Evolutionary conservation across 2,797 vertebrate species (phyloP).

Genomic region (Euthynnus affinis): DNA sequence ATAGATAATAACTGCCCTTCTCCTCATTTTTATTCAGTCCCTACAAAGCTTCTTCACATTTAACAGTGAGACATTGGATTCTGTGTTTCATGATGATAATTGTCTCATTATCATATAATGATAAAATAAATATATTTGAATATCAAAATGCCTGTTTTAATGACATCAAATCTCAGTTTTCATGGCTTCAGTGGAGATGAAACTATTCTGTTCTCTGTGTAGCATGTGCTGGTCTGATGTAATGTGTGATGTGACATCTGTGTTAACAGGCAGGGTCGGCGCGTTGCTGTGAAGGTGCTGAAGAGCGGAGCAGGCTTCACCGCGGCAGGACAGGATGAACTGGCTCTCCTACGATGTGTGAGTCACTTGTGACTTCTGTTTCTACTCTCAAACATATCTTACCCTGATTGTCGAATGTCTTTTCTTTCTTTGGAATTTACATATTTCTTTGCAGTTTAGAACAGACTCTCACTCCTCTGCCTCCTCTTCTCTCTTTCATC

Average conservation of each 20-base stretch:
- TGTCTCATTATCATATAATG: background rate
- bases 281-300: slow-evolving; percentile 90
- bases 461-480: background rate
- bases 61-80: background rate
- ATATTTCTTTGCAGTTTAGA: background rate
- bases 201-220: background rate
- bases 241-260: background rate
- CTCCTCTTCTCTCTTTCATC: slow-evolving; percentile 27
- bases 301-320: slow-evolving; percentile 87
- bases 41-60: too few relatives aligned
- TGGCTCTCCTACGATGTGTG: slow-evolving; percentile 87
- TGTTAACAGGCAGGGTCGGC: slow-evolving; percentile 73
- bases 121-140: too few relatives aligned
- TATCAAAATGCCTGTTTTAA: background rate
- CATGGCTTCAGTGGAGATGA: background rate
- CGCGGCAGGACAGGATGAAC: slow-evolving; percentile 88
- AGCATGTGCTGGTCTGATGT: slow-evolving; percentile 3
- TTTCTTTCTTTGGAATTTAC: background rate
- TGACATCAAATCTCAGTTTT: background rate
- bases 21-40: background rate
- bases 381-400: background rate
- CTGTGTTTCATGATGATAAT: background rate
- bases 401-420: background rate
- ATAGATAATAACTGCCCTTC: too few relatives aligned
- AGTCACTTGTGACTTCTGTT: slow-evolving; percentile 41